Percentiles rank a stretch among this genome's conserved stretches.
phyloP scores from a whole-genome alignment of 2,888 invertebrate genomes.

The Uropetala carovei region DNA sequence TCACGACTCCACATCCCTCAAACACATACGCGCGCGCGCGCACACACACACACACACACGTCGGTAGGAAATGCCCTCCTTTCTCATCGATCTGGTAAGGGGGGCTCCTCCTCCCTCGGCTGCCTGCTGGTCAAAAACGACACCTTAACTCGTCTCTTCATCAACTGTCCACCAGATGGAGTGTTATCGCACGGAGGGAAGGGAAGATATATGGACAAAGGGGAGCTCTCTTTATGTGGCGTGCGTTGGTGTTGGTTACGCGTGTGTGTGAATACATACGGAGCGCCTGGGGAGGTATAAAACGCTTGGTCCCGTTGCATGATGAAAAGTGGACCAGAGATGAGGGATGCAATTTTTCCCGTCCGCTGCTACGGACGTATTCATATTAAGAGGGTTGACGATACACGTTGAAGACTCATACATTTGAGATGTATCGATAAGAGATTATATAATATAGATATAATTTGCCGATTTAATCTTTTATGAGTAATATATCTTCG shows the following conservation, averaged over 20 bases:
- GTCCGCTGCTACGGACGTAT: no score
- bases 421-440: no score
- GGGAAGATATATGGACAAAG: constrained; percentile 39
- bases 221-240: constrained; percentile 31
- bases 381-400: no score
- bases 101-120: background rate
- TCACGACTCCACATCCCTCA: background rate
- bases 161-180: constrained; percentile 38
- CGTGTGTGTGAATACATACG: background rate
- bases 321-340: no score
- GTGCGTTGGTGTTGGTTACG: background rate
- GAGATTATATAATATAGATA: no score
- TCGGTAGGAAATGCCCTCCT: background rate
- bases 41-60: no score
- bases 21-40: background rate
- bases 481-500: no score
- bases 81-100: constrained; percentile 12
- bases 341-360: no score
- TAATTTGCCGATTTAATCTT: no score
- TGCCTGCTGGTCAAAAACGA: constrained; percentile 51
- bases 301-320: no score
- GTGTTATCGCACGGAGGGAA: constrained; percentile 44
- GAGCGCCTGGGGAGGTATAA: background rate
- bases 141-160: constrained; percentile 62
- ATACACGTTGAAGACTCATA: no score